phyloP scores from a whole-genome alignment of 1,140 invertebrate genomes.

The Bombus polaris region DNA sequence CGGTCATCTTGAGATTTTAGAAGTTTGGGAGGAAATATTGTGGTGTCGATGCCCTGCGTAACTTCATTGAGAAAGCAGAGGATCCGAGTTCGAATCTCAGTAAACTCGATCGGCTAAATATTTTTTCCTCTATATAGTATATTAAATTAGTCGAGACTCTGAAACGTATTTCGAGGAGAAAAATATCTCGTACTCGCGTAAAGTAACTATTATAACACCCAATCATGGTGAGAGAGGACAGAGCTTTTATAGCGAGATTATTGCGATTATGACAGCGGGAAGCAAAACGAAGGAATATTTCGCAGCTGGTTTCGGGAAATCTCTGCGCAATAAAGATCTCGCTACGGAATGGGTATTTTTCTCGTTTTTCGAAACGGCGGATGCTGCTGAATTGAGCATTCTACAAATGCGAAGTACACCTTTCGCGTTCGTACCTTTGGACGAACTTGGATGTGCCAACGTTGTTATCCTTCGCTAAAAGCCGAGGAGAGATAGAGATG shows the following conservation, averaged over 20 bases:
- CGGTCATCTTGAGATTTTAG: too few species aligned
- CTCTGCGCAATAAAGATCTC: conserved; percentile 48
- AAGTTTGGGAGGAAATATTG: too few species aligned
- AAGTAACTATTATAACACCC: not conserved
- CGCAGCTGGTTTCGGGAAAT: conserved; percentile 50
- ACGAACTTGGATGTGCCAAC: conserved; percentile 46
- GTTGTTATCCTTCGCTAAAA: conserved; percentile 18
- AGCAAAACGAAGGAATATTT: not conserved
- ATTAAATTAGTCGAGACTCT: too few species aligned
- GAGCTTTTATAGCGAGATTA: conserved; percentile 11
- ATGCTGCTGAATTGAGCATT: conserved; percentile 46
- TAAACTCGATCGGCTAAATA: too few species aligned
- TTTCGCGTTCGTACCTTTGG: conserved; percentile 40
- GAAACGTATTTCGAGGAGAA: too few species aligned
- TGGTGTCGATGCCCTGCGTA: too few species aligned
- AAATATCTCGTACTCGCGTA: not conserved
- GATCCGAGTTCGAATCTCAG: too few species aligned
- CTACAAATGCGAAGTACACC: conserved; percentile 51
- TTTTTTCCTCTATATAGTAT: too few species aligned
- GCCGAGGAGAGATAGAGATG: not conserved
- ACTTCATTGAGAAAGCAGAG: too few species aligned
- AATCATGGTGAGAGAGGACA: too few species aligned
- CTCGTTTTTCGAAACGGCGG: conserved; percentile 39
- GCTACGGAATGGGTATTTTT: conserved; percentile 43
- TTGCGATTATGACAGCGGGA: conserved; percentile 48